Base-by-base conservation (phyloP, 1,140 invertebrate genomes). In the Popillia japonica region DNA sequence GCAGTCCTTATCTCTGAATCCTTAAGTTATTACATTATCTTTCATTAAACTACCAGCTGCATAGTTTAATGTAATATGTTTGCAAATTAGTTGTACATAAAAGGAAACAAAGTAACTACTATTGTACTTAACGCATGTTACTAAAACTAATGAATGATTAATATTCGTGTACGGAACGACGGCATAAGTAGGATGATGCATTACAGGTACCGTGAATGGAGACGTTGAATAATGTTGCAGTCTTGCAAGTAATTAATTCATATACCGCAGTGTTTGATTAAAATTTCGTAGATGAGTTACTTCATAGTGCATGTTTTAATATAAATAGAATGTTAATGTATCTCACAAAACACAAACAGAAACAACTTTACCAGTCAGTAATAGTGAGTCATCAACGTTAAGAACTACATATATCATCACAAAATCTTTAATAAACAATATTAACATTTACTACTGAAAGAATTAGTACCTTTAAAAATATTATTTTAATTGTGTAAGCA, bases 161-260 rank as follows among this genome's bases (percentile, higher is more conserved):
- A 68, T 68, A 68, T 68, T 23, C 61, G 8, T 8, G 61, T 68
- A 68, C 8, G 14, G 61, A n/a, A 68, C 10, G 61, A 68, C 27
- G 20, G 9, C 7, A 34, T 22, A 34, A 23, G 6, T 22, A 68
- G 11, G 4, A 23, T 23, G 61, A 68, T 68, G 22, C 61, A 68
- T 23, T 68, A 68, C 17, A 68, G 11, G 61, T 34, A 27, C 8
- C 17, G 20, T 22, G 20, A 68, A 68, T 68, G 9, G 7, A 68
- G 61, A 68, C 61, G 11, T 68, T 68, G 61, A 68, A 23, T 68
- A 68, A 68, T 68, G 22, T 68, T 68, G 20, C 61, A 68, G 6
- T 27, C 61, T 27, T 68, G 22, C 61, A 68, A 34, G 11, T 17
- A n/a, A 22, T 68, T 23, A 68, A 68, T 27, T 23, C 14, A 64